Percentiles rank a stretch among this genome's conserved stretches.
Conservation (phyloP, 2,113 vertebrate genomes). For the Chroicocephalus ridibundus region DNA sequence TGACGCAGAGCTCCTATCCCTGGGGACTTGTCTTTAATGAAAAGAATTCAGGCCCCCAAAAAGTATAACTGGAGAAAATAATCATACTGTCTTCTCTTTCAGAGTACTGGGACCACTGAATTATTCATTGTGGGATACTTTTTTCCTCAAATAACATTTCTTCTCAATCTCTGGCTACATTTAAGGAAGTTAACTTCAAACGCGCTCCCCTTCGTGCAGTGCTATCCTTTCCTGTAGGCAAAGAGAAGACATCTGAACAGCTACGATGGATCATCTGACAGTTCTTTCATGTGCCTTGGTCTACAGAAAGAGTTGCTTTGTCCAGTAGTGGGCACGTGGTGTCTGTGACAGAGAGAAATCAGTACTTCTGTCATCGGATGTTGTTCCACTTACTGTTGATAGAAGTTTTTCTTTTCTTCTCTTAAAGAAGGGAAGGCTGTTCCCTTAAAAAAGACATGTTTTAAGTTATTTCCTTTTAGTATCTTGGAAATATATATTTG, state of each 20-base stretch:
- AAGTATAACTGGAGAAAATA: neutral
- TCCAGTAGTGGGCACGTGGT: fast-evolving
- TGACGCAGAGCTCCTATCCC: neutral
- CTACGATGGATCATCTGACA: neutral
- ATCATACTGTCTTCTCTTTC: neutral
- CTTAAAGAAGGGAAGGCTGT: too few relatives aligned
- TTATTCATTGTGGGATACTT: neutral
- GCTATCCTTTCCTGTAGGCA: neutral
- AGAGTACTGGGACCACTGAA: neutral
- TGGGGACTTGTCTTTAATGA: neutral
- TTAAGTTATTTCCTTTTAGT: neutral
- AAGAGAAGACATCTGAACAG: neutral
- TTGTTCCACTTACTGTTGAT: neutral
- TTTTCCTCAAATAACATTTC: neutral
- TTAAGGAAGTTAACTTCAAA: neutral
- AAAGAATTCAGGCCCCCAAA: neutral
- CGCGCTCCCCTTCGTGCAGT: neutral
- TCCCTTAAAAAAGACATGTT: neutral
- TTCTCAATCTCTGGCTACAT: neutral
- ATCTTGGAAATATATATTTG: neutral
- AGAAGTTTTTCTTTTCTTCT: neutral
- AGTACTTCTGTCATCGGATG: neutral
- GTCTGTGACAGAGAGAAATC: neutral
- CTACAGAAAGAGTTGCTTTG: neutral
- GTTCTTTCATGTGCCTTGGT: neutral